These are phyloP conservation scores for Diarsia mendica DNA, from an alignment of 2,888 invertebrate genomes.

Conservation along the genomic window DNA sequence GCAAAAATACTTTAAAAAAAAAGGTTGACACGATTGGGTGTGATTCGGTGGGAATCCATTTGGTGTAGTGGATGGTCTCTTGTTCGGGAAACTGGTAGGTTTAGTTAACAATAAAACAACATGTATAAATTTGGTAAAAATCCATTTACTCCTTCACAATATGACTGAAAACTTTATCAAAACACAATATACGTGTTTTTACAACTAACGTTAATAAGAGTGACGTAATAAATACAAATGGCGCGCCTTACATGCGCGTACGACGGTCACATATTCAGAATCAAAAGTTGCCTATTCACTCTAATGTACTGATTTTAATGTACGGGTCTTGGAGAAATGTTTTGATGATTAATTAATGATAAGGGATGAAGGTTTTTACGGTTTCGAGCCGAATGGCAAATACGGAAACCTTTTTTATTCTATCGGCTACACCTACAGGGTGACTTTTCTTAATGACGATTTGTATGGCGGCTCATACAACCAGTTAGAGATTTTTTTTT, in stretches of 20 bases:
- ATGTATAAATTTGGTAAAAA: conserved; percentile 85
- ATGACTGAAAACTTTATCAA: conserved; percentile 90
- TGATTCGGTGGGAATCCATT: too few species aligned
- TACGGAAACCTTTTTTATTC: not conserved
- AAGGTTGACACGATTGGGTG: too few species aligned
- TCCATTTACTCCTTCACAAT: conserved; percentile 87
- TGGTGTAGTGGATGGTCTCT: too few species aligned
- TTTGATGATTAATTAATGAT: conserved; percentile 3
- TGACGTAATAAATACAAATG: conserved; percentile 83
- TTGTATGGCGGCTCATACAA: not conserved
- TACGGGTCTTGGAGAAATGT: conserved; percentile 53
- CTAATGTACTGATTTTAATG: conserved; percentile 32
- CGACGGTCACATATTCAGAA: conserved; percentile 68
- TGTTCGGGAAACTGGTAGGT: not conserved
- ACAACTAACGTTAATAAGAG: conserved; percentile 87
- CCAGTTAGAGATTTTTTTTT: not conserved
- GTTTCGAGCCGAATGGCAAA: not conserved
- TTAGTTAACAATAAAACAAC: conserved; percentile 47
- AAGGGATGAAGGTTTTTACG: not conserved
- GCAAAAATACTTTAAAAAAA: too few species aligned
- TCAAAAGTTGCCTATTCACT: conserved; percentile 50
- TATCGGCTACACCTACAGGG: not conserved
- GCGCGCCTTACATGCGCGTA: conserved; percentile 70
- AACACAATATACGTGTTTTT: conserved; percentile 88
- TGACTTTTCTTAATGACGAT: not conserved